Evolutionary conservation across 2,797 vertebrate genomes (phyloP).

Genomic region (Babyrousa celebensis): DNA sequence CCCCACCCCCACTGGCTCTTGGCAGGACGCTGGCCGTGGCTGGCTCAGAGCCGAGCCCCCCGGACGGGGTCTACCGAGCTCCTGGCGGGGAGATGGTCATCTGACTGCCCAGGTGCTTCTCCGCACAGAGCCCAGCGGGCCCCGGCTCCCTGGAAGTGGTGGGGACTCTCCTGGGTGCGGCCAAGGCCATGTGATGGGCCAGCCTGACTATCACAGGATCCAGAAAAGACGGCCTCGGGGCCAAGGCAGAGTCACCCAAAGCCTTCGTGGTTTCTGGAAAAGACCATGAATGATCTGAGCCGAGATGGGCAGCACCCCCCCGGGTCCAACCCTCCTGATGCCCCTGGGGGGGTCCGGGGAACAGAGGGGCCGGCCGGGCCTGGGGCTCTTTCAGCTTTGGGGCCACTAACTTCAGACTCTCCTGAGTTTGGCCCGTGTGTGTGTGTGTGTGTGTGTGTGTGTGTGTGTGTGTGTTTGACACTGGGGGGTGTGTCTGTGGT

Average conservation of each 20-base stretch:
- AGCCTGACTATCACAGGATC: fast-evolving
- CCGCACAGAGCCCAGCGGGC: fast-evolving
- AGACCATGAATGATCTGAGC: neutral
- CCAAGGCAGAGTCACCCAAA: neutral
- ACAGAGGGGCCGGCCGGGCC: fast-evolving
- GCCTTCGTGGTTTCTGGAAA: fast-evolving
- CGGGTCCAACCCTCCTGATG: fast-evolving
- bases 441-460: neutral
- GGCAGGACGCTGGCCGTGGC: fast-evolving
- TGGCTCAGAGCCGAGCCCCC: fast-evolving
- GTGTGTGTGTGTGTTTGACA: too few species aligned
- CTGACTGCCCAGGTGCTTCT: fast-evolving
- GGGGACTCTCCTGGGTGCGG: fast-evolving
- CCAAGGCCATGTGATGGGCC: fast-evolving
- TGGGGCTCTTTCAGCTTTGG: fast-evolving
- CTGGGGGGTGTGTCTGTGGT: fast-evolving
- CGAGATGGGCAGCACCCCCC: fast-evolving
- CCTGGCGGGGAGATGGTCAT: fast-evolving
- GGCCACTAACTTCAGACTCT: neutral
- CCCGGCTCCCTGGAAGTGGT: neutral
- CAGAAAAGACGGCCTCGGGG: fast-evolving
- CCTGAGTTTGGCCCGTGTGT: fast-evolving
- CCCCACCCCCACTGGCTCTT: too few species aligned
- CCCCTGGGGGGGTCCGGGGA: fast-evolving
- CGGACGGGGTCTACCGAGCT: fast-evolving